A percentile compares a stretch with the other conserved stretches of the same genome.
Conservation (phyloP, 2,113 vertebrate species). For the Crotalus horridus region DNA sequence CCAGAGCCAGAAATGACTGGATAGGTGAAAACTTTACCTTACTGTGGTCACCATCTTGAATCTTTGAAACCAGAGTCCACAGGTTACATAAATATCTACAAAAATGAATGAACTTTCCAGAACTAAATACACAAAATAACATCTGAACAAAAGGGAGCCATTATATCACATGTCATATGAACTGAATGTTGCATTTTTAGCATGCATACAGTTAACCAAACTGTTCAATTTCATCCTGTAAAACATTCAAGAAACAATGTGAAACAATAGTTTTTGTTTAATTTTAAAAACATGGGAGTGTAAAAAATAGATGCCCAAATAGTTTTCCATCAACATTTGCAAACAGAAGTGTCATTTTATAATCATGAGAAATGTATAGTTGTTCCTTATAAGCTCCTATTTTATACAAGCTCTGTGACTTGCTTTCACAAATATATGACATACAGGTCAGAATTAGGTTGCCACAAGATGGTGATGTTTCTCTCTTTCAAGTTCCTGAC, state of each 20-base stretch:
- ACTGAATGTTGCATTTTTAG: neutral
- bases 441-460: neutral
- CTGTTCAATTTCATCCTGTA: neutral
- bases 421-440: neutral
- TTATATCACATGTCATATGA: neutral
- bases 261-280: neutral
- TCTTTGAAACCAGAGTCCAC: neutral
- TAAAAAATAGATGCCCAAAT: neutral
- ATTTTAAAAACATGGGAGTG: neutral
- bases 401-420: neutral
- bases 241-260: neutral
- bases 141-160: neutral
- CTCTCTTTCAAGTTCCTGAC: neutral
- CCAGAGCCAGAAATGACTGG: neutral
- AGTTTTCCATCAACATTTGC: too few species aligned
- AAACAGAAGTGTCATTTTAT: neutral
- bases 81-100: neutral
- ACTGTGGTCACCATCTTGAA: neutral
- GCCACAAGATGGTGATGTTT: slow-evolving; percentile 43
- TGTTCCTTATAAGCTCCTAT: neutral
- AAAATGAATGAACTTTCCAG: neutral
- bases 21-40: neutral
- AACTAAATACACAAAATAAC: neutral
- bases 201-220: neutral
- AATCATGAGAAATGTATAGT: neutral